These are phyloP conservation scores for Tetramorium alpestre DNA, from an alignment of 1,140 invertebrate species.

Conservation along the genomic window DNA sequence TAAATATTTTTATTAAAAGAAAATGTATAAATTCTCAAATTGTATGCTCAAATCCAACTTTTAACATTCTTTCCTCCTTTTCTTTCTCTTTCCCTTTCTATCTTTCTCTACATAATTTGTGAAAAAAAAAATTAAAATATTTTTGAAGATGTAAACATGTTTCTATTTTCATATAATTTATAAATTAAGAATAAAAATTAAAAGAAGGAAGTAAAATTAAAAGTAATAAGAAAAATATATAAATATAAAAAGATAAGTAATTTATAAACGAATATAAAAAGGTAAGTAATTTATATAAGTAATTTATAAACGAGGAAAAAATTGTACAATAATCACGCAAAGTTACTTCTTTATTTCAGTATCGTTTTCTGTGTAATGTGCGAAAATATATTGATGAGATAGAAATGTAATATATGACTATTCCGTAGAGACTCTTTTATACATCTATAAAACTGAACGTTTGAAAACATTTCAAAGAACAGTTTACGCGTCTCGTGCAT, in stretches of 20 bases:
- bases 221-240: not conserved
- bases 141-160: not conserved
- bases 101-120: not conserved
- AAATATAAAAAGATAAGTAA: not conserved
- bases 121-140: not conserved
- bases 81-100: not conserved
- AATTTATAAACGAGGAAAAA: not conserved
- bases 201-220: not conserved
- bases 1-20: not conserved
- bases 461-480: conserved; percentile 43
- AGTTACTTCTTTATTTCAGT: not conserved
- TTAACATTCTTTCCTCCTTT: not conserved
- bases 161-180: not conserved
- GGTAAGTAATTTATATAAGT: not conserved
- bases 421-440: not conserved
- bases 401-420: not conserved
- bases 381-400: not conserved
- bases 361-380: not conserved
- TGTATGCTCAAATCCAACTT: not conserved
- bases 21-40: not conserved
- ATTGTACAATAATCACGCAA: not conserved
- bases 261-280: not conserved
- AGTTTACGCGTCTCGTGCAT: conserved; percentile 15
- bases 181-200: not conserved
- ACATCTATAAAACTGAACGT: conserved; percentile 28